Percentiles rank a stretch among this genome's conserved stretches.
Conservation (phyloP, 2,888 invertebrate species). For the Ischnus inquisitorius region DNA sequence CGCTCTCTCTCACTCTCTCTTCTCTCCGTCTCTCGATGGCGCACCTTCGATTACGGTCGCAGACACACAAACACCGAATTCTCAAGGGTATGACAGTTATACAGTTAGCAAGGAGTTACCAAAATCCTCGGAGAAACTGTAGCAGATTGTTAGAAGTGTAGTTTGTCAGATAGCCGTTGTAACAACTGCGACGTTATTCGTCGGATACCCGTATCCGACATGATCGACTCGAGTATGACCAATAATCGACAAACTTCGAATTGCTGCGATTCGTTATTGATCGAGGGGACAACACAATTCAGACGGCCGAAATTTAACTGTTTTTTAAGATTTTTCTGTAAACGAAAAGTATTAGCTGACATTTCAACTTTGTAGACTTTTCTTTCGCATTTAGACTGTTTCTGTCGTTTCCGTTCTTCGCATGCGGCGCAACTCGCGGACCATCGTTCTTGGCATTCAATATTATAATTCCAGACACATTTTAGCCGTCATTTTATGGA, state of each 20-base stretch:
- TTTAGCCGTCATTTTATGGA: too few species aligned
- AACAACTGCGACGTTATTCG: constrained; percentile 5
- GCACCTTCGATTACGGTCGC: constrained; percentile 66
- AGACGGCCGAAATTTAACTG: too few species aligned
- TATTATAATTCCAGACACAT: too few species aligned
- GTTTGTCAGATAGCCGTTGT: constrained; percentile 33
- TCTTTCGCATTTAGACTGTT: too few species aligned
- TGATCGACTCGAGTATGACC: not conserved
- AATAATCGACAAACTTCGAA: not conserved
- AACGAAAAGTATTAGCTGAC: too few species aligned
- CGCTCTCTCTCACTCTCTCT: too few species aligned
- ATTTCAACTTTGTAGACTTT: too few species aligned
- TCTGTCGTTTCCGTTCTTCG: too few species aligned
- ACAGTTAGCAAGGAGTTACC: constrained; percentile 56
- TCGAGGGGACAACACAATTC: too few species aligned
- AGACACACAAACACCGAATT: constrained; percentile 61
- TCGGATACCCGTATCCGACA: not conserved
- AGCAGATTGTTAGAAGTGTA: constrained; percentile 59
- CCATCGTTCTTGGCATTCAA: too few species aligned
- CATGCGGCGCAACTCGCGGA: too few species aligned
- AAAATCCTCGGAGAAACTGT: constrained; percentile 34
- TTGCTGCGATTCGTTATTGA: not conserved
- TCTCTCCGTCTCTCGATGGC: constrained; percentile 28
- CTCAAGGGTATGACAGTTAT: constrained; percentile 55
- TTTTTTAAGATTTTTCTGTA: too few species aligned